These are phyloP conservation scores for Tauraco erythrolophus DNA, from an alignment of 2,113 vertebrate genomes.

Conservation along the genomic window DNA sequence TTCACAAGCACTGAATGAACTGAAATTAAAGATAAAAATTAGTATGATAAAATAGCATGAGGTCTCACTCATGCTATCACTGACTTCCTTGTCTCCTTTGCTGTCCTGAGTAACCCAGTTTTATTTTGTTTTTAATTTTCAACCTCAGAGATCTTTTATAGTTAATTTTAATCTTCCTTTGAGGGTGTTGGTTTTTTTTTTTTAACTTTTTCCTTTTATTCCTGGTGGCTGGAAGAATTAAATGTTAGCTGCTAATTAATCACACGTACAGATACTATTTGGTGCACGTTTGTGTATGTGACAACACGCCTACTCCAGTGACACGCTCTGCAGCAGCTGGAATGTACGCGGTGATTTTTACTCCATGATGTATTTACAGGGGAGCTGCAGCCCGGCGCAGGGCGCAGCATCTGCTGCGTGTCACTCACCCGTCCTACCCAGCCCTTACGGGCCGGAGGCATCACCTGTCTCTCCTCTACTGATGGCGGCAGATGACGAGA, in stretches of 20 bases:
- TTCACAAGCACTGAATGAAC: background rate
- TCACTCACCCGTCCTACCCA: slow-evolving; percentile 62
- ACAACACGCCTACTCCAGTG: background rate
- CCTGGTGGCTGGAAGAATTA: background rate
- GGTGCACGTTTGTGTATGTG: background rate
- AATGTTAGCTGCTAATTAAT: background rate
- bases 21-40: background rate
- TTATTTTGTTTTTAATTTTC: background rate
- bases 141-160: background rate
- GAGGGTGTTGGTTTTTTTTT: background rate
- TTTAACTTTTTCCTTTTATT: accelerated
- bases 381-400: slow-evolving; percentile 26
- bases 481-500: slow-evolving; percentile 66
- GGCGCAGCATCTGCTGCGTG: slow-evolving; percentile 71
- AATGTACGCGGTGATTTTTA: background rate
- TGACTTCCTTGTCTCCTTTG: background rate
- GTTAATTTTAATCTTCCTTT: background rate
- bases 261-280: background rate
- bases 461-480: slow-evolving; percentile 73
- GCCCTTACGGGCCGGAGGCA: slow-evolving; percentile 4
- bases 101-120: background rate
- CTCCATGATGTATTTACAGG: slow-evolving; percentile 47
- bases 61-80: background rate
- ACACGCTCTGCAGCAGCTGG: slow-evolving; percentile 41
- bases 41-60: background rate